phyloP scores from a whole-genome alignment of 64 coral and sea anemone species.

The Stichodactyla helianthus region DNA sequence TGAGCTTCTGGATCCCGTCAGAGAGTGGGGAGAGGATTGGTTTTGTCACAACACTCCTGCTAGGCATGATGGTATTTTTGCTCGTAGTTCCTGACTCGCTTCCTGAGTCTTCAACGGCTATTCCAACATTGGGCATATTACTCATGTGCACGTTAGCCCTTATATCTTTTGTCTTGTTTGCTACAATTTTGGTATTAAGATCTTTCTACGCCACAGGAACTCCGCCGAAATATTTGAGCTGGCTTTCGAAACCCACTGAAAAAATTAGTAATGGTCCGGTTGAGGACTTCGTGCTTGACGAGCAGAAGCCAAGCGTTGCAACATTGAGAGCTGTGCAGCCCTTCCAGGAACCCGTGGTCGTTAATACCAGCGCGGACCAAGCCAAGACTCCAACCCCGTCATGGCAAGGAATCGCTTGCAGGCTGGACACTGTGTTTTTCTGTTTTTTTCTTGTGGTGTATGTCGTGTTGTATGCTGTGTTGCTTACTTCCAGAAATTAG shows the following conservation, averaged over 20 bases:
- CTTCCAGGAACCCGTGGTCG: not conserved
- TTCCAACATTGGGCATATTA: slow-evolving; percentile 41
- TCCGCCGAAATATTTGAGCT: slow-evolving; percentile 29
- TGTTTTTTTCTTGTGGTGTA: not conserved
- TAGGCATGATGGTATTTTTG: slow-evolving; percentile 51
- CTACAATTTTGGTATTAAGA: slow-evolving; percentile 28
- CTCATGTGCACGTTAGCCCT: slow-evolving; percentile 30
- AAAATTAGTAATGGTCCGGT: not conserved
- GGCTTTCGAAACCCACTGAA: not conserved
- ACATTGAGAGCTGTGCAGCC: not conserved
- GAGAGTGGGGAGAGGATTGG: slow-evolving; percentile 66
- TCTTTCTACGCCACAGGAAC: slow-evolving; percentile 23
- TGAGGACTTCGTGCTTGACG: not conserved
- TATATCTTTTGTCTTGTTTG: slow-evolving; percentile 12
- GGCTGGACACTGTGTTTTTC: not conserved
- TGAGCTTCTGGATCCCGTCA: slow-evolving; percentile 47
- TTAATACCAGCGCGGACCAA: not conserved
- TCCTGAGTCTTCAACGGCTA: slow-evolving; percentile 30
- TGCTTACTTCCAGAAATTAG: not conserved
- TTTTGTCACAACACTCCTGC: slow-evolving; percentile 52
- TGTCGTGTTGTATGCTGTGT: not conserved
- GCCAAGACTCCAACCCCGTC: not conserved
- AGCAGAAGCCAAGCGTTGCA: not conserved
- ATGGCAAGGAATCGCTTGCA: not conserved
- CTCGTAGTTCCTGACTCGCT: slow-evolving; percentile 32